Conservation (phyloP, 1,140 invertebrate species). For the Eriocheir sinensis region DNA sequence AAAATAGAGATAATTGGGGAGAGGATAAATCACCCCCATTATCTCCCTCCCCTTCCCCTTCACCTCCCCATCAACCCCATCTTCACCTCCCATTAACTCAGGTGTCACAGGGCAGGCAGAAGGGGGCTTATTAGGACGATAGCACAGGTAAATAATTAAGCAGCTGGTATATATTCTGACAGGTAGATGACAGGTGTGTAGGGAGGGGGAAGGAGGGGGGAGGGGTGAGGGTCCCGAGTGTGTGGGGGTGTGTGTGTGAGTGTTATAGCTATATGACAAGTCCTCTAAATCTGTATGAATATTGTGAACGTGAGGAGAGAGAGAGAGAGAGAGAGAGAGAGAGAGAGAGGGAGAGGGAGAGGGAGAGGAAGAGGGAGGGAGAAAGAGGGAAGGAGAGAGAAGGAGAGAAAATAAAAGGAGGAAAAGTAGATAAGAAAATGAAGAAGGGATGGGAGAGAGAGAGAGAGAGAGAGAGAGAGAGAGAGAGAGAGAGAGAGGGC, state of each 20-base stretch:
- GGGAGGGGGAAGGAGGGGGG: too few species aligned
- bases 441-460: background rate
- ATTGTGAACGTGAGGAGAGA: background rate
- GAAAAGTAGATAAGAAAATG: background rate
- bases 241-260: background rate
- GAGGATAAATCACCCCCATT: too few species aligned
- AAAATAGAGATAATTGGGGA: too few species aligned
- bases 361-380: background rate
- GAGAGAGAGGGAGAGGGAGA: background rate
- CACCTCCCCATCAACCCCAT: too few species aligned
- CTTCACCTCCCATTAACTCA: too few species aligned
- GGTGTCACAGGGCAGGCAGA: too few species aligned
- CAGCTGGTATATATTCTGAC: background rate
- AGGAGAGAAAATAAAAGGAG: background rate
- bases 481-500: background rate
- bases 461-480: background rate
- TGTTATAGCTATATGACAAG: background rate
- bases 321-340: slow-evolving; percentile 42
- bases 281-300: background rate
- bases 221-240: background rate
- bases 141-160: background rate
- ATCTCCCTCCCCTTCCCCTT: too few species aligned
- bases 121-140: too few species aligned
- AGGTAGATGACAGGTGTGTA: background rate
- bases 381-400: background rate